Evolutionary conservation across 2,113 vertebrate species (phyloP).

Genomic region (Pyrgilauda ruficollis): DNA sequence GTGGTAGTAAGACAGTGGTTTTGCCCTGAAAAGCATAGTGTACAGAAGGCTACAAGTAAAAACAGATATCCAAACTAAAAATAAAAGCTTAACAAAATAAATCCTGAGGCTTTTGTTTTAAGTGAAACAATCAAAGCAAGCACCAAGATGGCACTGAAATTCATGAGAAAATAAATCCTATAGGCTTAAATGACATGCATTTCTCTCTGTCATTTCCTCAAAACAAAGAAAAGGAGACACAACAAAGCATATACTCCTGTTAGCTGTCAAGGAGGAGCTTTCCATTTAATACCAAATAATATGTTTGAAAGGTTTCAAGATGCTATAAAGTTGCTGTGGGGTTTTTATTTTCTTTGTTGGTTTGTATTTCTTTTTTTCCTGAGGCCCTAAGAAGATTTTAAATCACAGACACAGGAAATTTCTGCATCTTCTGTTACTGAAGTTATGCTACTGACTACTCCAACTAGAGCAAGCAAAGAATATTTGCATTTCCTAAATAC

Average conservation of each 20-base stretch:
- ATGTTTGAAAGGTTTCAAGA: not conserved
- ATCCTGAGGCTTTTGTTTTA: not conserved
- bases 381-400: not conserved
- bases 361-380: not conserved
- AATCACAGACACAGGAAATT: not conserved
- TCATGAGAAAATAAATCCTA: not conserved
- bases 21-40: not conserved
- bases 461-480: not conserved
- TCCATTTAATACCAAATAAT: not conserved
- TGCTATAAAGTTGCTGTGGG: not conserved
- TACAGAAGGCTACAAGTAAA: not conserved
- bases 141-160: not conserved
- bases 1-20: not conserved
- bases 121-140: not conserved
- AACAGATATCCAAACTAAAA: not conserved
- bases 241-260: not conserved
- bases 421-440: not conserved
- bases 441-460: not conserved
- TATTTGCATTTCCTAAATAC: not conserved
- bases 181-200: not conserved
- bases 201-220: not conserved
- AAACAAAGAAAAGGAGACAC: not conserved
- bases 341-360: not conserved
- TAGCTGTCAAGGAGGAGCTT: not conserved
- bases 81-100: not conserved